Evolutionary conservation across 2,113 vertebrate species (phyloP).

Genomic region (Tringa solitaria): DNA sequence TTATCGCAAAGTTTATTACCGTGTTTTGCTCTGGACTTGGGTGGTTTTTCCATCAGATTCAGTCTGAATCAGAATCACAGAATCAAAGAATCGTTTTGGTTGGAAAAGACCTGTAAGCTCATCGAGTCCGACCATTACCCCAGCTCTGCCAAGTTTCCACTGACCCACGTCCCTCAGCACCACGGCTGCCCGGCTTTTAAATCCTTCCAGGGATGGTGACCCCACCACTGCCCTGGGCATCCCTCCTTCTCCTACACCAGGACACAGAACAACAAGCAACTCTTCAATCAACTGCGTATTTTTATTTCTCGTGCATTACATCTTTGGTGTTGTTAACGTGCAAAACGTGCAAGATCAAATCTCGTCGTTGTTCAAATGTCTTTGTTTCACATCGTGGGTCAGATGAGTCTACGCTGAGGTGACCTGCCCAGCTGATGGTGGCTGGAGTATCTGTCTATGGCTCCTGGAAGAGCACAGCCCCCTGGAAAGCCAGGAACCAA

Average conservation of each 20-base stretch:
- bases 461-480: background rate
- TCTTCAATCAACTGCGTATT: background rate
- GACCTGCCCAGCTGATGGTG: background rate
- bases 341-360: background rate
- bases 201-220: background rate
- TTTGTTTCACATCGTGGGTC: background rate
- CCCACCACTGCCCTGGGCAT: background rate
- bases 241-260: background rate
- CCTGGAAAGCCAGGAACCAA: background rate
- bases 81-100: background rate
- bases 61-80: background rate
- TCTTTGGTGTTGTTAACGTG: background rate
- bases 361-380: background rate
- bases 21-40: background rate
- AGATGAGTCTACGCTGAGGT: background rate
- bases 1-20: background rate
- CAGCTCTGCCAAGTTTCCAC: background rate
- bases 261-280: background rate
- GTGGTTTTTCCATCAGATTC: background rate
- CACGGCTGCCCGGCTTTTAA: background rate
- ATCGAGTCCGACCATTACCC: background rate
- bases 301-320: background rate
- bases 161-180: background rate
- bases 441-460: background rate
- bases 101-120: background rate